Evolutionary conservation across 2,888 invertebrate species (phyloP).

Genomic region (Trichopria drosophilae): DNA sequence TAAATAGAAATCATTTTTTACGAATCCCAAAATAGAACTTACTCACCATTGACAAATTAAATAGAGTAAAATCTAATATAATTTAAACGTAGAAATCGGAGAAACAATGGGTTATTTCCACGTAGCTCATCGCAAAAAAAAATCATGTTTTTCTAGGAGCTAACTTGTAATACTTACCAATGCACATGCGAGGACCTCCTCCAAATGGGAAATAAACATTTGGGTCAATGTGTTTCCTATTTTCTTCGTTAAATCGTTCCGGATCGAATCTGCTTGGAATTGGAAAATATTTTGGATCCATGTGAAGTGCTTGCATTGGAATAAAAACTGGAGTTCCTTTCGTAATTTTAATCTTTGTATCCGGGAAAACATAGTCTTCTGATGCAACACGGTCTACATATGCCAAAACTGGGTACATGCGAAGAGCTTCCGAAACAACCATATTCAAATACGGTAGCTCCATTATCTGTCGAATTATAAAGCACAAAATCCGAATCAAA

Average conservation of each 20-base stretch:
- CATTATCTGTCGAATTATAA: slow-evolving; percentile 28
- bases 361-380: slow-evolving; percentile 45
- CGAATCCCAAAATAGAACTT: too few species aligned
- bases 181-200: slow-evolving; percentile 52
- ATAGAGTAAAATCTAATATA: slow-evolving; percentile 1
- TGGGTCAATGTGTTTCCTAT: slow-evolving; percentile 44
- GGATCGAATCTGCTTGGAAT: slow-evolving; percentile 57
- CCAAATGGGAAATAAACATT: slow-evolving; percentile 52
- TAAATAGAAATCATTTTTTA: too few species aligned
- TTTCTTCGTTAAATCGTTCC: slow-evolving; percentile 53
- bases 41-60: too few species aligned
- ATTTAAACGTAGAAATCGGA: neutral
- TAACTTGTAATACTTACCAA: slow-evolving; percentile 42
- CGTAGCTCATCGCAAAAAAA: slow-evolving; percentile 2
- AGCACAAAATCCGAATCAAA: too few species aligned
- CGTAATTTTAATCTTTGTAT: slow-evolving; percentile 42
- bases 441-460: slow-evolving; percentile 45
- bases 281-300: slow-evolving; percentile 53
- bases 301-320: slow-evolving; percentile 53
- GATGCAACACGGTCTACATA: slow-evolving; percentile 44
- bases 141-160: neutral
- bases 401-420: slow-evolving; percentile 54
- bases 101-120: too few species aligned
- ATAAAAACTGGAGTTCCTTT: slow-evolving; percentile 51
- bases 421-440: slow-evolving; percentile 53